Percentiles rank a stretch among this genome's conserved stretches.
Conservation (phyloP, 1,140 invertebrate genomes). For the Chironomus striatipennis region DNA sequence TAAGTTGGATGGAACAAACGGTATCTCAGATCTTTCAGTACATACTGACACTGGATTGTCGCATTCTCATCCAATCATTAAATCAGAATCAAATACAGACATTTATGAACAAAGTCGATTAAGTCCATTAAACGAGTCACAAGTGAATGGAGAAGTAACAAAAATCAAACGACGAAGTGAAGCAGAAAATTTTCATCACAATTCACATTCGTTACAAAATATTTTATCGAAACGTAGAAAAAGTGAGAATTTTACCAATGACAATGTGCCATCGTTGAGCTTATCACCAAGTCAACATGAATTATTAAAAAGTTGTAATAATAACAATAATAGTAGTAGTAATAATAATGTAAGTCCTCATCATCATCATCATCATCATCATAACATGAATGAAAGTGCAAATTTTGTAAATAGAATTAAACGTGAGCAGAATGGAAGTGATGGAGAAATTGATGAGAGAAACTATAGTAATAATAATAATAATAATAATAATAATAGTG, state of each 20-base stretch:
- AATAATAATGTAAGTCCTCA: background rate
- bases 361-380: background rate
- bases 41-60: background rate
- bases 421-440: background rate
- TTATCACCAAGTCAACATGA: background rate
- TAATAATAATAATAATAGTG: background rate
- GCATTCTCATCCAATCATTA: background rate
- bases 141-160: background rate
- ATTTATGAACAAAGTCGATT: background rate
- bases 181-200: background rate
- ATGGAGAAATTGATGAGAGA: background rate
- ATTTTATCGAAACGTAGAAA: conserved; percentile 6
- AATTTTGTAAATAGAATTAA: background rate
- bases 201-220: background rate
- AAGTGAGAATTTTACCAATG: conserved; percentile 14
- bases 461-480: background rate
- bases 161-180: background rate
- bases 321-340: conserved; percentile 5
- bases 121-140: background rate
- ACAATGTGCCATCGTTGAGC: conserved; percentile 10
- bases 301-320: background rate
- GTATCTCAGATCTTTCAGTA: background rate
- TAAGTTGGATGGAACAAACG: background rate
- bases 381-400: background rate
- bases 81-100: background rate